phyloP scores from a whole-genome alignment of 2,888 invertebrate species.

The Tenodera sinensis region DNA sequence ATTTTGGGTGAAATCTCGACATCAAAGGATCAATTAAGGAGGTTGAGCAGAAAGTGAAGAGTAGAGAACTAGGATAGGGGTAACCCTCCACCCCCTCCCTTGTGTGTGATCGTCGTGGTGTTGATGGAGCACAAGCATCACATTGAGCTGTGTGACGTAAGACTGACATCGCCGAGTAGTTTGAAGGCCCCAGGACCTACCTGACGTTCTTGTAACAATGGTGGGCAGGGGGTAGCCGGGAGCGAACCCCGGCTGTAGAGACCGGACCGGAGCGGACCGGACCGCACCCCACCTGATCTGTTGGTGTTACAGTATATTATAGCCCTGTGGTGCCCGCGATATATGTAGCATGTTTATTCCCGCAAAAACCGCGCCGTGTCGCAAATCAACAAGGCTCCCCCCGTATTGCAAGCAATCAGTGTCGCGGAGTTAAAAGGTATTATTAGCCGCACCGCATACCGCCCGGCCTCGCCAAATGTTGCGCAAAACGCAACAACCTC shows the following conservation, averaged over 20 bases:
- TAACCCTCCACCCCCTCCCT: no score
- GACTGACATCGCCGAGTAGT: no score
- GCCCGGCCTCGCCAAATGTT: constrained; percentile 19
- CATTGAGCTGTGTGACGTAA: no score
- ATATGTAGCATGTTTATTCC: constrained; percentile 44
- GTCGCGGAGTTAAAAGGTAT: constrained; percentile 21
- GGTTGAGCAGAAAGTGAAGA: no score
- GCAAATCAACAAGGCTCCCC: constrained; percentile 41
- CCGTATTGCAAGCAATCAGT: constrained; percentile 23
- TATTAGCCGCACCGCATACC: constrained; percentile 11
- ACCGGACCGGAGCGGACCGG: no score
- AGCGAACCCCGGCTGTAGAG: neutral
- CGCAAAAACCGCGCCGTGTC: constrained; percentile 49
- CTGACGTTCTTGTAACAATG: neutral
- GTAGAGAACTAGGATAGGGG: no score
- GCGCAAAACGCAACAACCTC: constrained; percentile 2
- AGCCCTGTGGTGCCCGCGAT: constrained; percentile 11
- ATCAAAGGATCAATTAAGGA: no score
- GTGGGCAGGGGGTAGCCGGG: neutral
- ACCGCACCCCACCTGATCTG: neutral
- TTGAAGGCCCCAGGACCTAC: neutral
- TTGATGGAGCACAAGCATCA: no score
- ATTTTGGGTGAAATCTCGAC: no score
- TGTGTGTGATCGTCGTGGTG: no score
- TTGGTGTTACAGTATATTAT: neutral